Evolutionary conservation across 1,140 invertebrate species (phyloP).

Genomic region (Neelides sp.): DNA sequence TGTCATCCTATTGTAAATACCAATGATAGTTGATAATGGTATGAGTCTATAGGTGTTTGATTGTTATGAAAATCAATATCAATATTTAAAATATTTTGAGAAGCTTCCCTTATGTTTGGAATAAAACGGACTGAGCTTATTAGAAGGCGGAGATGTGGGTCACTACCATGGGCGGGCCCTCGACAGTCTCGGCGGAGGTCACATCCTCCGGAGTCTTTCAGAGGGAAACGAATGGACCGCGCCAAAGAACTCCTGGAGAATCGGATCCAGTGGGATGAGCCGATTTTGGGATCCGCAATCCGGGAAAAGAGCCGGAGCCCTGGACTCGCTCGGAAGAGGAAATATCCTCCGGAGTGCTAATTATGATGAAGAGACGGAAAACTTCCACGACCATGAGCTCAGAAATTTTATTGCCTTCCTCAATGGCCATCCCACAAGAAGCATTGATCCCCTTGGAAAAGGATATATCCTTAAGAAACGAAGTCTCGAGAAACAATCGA

Average conservation of each 20-base stretch:
- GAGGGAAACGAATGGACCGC: constrained; percentile 3
- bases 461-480: constrained; percentile 31
- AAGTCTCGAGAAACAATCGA: no score
- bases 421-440: constrained; percentile 10
- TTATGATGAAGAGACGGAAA: constrained; percentile 37
- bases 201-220: constrained; percentile 18
- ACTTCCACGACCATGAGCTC: constrained; percentile 4
- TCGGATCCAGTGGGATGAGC: background rate
- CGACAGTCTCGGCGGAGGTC: constrained; percentile 25
- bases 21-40: no score
- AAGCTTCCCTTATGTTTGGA: constrained; percentile 4
- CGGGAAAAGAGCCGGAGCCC: constrained; percentile 34
- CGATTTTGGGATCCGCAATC: background rate
- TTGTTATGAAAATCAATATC: no score
- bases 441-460: constrained; percentile 30
- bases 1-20: no score
- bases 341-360: constrained; percentile 38
- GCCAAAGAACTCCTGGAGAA: background rate
- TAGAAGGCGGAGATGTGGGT: constrained; percentile 14
- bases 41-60: no score
- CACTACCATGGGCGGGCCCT: constrained; percentile 10
- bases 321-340: constrained; percentile 39
- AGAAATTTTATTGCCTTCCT: no score
- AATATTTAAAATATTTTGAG: no score
- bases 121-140: background rate